Conservation (phyloP, 2,888 invertebrate species). For the Agriopis marginaria region DNA sequence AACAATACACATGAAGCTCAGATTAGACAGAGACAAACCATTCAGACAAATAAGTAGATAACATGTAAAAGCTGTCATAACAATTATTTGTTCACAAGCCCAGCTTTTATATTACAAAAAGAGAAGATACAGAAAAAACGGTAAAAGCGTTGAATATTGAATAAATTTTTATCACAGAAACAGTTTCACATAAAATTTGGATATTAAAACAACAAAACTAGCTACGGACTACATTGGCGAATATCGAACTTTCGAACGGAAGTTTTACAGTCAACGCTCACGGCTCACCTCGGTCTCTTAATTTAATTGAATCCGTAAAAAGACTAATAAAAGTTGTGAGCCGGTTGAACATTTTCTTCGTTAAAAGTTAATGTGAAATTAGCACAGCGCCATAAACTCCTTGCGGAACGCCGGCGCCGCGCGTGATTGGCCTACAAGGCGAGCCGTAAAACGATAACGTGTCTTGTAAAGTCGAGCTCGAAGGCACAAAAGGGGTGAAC, state of each 20-base stretch:
- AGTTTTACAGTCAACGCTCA: conserved; percentile 49
- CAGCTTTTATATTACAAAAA: conserved; percentile 36
- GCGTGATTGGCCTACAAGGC: conserved; percentile 53
- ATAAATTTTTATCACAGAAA: conserved; percentile 49
- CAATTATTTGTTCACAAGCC: conserved; percentile 37
- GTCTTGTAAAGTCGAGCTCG: conserved; percentile 57
- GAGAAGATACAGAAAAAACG: conserved; percentile 49
- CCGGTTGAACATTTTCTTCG: conserved; percentile 25
- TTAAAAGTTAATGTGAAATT: conserved; percentile 44
- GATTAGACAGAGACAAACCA: conserved; percentile 35
- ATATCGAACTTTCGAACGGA: conserved; percentile 48
- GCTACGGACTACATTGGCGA: conserved; percentile 58
- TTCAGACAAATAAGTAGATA: conserved; percentile 35
- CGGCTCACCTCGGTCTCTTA: conserved; percentile 55
- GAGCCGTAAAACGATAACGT: conserved; percentile 65
- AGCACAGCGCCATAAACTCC: conserved; percentile 46
- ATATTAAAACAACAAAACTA: conserved; percentile 54
- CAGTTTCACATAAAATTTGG: conserved; percentile 49
- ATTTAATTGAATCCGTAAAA: conserved; percentile 49
- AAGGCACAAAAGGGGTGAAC: conserved; percentile 54
- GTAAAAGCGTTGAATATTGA: conserved; percentile 50
- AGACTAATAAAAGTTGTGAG: conserved; percentile 35
- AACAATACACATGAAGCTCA: conserved; percentile 38
- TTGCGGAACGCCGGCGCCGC: conserved; percentile 17
- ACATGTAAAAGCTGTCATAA: conserved; percentile 45